A percentile compares a stretch with the other conserved stretches of the same genome.
These are phyloP conservation scores for Corythucha ciliata DNA, from an alignment of 2,888 invertebrate genomes.

Conservation along the genomic window DNA sequence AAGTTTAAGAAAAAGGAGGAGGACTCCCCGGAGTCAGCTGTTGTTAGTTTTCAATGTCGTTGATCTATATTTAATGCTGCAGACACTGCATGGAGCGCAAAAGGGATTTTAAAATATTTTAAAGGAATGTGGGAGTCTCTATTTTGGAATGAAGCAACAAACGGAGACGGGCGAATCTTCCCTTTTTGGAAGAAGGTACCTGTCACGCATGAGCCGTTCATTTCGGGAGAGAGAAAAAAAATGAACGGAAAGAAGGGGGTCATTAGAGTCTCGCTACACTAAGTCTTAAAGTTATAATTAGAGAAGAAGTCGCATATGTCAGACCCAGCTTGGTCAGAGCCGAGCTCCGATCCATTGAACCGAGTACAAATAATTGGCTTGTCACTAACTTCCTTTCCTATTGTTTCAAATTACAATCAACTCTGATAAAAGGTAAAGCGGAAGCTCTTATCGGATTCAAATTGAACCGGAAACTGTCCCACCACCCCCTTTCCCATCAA, in stretches of 20 bases:
- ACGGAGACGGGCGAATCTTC: too few relatives aligned
- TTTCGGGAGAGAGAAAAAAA: constrained; percentile 20
- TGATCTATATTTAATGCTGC: too few relatives aligned
- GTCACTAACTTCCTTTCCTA: constrained; percentile 25
- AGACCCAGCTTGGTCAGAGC: too few relatives aligned
- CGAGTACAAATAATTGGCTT: constrained; percentile 25
- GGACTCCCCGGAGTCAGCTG: too few relatives aligned
- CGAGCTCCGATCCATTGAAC: constrained; percentile 23
- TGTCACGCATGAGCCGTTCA: constrained; percentile 25
- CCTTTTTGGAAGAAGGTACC: too few relatives aligned
- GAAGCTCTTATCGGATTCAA: constrained; percentile 26
- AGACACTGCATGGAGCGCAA: too few relatives aligned
- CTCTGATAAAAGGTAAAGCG: constrained; percentile 24
- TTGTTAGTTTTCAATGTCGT: too few relatives aligned
- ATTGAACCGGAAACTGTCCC: constrained; percentile 24
- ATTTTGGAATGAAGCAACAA: too few relatives aligned
- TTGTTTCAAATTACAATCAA: constrained; percentile 26
- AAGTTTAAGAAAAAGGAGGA: too few relatives aligned
- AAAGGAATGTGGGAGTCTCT: too few relatives aligned
- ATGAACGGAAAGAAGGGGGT: constrained; percentile 13
- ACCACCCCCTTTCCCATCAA: too few relatives aligned
- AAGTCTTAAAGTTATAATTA: constrained; percentile 22
- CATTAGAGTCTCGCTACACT: constrained; percentile 16
- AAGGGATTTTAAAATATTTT: too few relatives aligned
- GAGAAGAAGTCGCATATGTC: constrained; percentile 23